Percentiles rank a stretch among this genome's conserved stretches.
These are phyloP conservation scores for Sesamia inferens DNA, from an alignment of 2,888 invertebrate genomes.

Conservation along the genomic window DNA sequence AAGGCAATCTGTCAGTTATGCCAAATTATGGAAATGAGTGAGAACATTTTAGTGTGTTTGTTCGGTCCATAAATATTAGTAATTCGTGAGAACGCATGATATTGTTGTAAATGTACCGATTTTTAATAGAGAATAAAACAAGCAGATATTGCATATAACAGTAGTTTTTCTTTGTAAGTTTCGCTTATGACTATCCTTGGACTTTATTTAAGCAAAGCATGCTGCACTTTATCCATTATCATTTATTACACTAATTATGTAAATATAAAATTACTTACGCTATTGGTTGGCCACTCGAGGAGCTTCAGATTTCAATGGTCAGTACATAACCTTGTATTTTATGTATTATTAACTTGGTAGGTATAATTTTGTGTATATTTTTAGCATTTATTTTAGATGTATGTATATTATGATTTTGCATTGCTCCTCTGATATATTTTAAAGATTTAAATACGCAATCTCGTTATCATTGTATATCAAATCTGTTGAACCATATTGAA, in stretches of 20 bases:
- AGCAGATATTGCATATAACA: constrained; percentile 43
- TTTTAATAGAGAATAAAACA: constrained; percentile 44
- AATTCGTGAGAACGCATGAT: constrained; percentile 26
- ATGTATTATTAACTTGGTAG: constrained; percentile 70
- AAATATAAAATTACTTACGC: constrained; percentile 58
- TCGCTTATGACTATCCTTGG: constrained; percentile 34
- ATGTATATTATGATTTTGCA: constrained; percentile 78
- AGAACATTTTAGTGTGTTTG: constrained; percentile 52
- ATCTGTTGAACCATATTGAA: constrained; percentile 62
- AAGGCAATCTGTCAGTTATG: constrained; percentile 52
- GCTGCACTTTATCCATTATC: constrained; percentile 46
- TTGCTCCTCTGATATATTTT: constrained; percentile 62
- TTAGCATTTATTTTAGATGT: constrained; percentile 78
- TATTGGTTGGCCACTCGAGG: constrained; percentile 52
- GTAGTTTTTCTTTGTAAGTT: constrained; percentile 42
- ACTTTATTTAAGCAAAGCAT: constrained; percentile 52
- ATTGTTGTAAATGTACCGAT: constrained; percentile 35
- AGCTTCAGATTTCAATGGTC: constrained; percentile 60
- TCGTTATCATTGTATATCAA: constrained; percentile 67
- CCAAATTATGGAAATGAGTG: constrained; percentile 55
- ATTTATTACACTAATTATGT: constrained; percentile 56
- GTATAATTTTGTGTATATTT: constrained; percentile 75
- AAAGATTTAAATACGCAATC: constrained; percentile 67
- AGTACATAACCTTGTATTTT: constrained; percentile 67
- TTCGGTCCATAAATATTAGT: constrained; percentile 42